A percentile compares a stretch with the other conserved stretches of the same genome.
phyloP scores from a whole-genome alignment of 2,888 invertebrate genomes.

The Syrphus vitripennis region DNA sequence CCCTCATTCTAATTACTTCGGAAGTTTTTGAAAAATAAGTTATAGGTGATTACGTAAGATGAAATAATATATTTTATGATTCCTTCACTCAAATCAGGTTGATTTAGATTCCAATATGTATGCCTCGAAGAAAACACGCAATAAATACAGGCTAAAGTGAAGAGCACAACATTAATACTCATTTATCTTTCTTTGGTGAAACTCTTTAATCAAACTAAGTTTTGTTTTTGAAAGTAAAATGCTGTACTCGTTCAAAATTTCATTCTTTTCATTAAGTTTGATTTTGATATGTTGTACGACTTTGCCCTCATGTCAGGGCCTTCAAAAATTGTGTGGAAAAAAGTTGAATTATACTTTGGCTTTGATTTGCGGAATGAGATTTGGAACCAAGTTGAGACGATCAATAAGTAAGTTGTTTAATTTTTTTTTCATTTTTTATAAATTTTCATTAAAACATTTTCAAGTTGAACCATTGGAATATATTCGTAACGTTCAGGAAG shows the following conservation, averaged over 20 bases:
- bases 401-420: slow-evolving; percentile 58
- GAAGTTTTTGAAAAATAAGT: neutral
- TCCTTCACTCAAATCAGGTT: neutral
- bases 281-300: neutral
- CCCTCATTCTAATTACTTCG: neutral
- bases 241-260: neutral
- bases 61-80: neutral
- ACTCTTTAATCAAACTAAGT: neutral
- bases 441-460: neutral
- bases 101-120: neutral
- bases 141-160: neutral
- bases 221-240: neutral
- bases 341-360: slow-evolving; percentile 70
- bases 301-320: neutral
- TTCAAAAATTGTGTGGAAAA: slow-evolving; percentile 72
- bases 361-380: slow-evolving; percentile 73
- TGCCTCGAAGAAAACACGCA: neutral
- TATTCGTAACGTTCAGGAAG: slow-evolving; percentile 59
- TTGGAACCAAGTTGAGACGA: slow-evolving; percentile 72
- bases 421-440: neutral
- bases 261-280: neutral
- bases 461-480: slow-evolving; percentile 51
- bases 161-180: neutral
- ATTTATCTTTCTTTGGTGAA: neutral
- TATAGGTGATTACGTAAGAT: neutral